Evolutionary conservation across 2,888 invertebrate species (phyloP).

Genomic region (Lasioglossum pauxillum): DNA sequence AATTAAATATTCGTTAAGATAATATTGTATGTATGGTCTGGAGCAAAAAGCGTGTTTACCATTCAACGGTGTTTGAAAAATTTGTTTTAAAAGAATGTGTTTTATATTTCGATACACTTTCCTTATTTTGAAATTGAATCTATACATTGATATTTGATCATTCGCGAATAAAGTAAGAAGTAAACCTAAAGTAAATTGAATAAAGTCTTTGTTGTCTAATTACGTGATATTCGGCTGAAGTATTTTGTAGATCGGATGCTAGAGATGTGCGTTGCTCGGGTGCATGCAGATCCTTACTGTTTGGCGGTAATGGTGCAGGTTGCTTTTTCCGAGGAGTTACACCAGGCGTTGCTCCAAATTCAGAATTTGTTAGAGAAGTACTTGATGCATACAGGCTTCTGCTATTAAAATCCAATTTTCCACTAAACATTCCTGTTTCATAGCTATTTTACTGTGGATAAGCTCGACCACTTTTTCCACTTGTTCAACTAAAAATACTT

Average conservation of each 20-base stretch:
- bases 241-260: conserved; percentile 2
- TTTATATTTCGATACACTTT: not conserved
- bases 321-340: conserved; percentile 87
- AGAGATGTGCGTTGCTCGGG: conserved; percentile 54
- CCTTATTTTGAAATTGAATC: not conserved
- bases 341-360: conserved; percentile 83
- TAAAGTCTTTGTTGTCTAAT: not conserved
- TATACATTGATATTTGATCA: not conserved
- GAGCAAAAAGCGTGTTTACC: not conserved
- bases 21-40: not conserved
- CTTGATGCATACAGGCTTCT: conserved; percentile 82
- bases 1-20: not conserved
- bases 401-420: conserved; percentile 75
- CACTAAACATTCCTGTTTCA: not conserved
- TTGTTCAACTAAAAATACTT: not conserved
- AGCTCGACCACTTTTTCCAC: not conserved
- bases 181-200: not conserved
- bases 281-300: conserved; percentile 66
- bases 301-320: conserved; percentile 89
- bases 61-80: not conserved
- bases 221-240: conserved; percentile 47
- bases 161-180: not conserved
- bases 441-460: not conserved
- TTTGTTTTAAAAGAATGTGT: not conserved
- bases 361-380: conserved; percentile 83